A percentile compares a stretch with the other conserved stretches of the same genome.
Conservation (phyloP, 1,140 invertebrate species). For the Popillia japonica region DNA sequence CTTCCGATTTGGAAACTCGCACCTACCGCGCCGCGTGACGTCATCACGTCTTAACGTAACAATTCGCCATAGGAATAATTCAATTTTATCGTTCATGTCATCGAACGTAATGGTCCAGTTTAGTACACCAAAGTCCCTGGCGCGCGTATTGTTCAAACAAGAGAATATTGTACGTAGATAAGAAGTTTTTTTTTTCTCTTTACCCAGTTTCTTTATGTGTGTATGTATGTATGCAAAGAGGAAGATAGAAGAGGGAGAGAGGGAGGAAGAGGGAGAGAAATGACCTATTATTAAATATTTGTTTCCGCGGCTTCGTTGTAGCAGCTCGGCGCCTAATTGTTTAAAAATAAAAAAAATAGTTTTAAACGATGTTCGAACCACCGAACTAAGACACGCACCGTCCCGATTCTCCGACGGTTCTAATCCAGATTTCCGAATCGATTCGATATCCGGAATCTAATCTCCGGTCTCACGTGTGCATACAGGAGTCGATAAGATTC, state of each 20-base stretch:
- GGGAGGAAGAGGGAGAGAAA: not conserved
- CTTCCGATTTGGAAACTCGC: conserved; percentile 25
- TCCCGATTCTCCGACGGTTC: not conserved
- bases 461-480: not conserved
- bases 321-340: not conserved
- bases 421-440: too few relatives aligned
- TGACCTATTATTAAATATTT: conserved; percentile 32
- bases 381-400: not conserved
- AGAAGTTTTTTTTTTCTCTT: too few relatives aligned
- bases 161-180: not conserved
- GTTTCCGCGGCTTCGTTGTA: not conserved
- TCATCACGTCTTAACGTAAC: not conserved
- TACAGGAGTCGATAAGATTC: not conserved
- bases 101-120: not conserved
- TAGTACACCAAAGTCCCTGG: not conserved
- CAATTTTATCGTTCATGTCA: not conserved
- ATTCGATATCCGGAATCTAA: too few relatives aligned
- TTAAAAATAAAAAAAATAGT: not conserved
- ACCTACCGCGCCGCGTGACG: conserved; percentile 23
- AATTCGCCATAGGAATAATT: not conserved
- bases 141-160: conserved; percentile 29
- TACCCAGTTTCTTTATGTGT: too few relatives aligned
- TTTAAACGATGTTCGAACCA: not conserved
- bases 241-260: too few relatives aligned
- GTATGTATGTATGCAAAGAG: too few relatives aligned